Base-by-base conservation (phyloP, 2,113 vertebrate species). In the Procavia capensis region DNA sequence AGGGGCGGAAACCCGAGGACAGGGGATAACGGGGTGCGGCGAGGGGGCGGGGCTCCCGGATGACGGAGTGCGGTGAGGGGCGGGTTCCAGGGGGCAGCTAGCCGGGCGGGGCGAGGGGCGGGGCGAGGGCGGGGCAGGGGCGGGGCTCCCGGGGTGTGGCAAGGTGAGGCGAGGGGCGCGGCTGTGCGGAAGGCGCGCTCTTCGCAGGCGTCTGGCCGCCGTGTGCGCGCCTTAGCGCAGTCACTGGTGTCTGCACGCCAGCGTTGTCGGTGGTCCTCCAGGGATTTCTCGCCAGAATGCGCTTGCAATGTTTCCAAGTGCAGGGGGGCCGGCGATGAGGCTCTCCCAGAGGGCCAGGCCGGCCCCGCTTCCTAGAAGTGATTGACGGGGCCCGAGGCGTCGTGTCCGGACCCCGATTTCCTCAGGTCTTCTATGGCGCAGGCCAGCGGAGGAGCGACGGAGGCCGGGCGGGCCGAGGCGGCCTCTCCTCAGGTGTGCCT, bases 101-200 rank as follows among this genome's bases (percentile, higher is more conserved):
- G 47, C 47, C 7, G 47, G 47, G 47, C 13, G 47, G 7, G 47
- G 47, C 47, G 47, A 50, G 3, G 34, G 36, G 68, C 36, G 2
- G 1, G 25, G 9, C 14, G n/a, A n/a, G 47, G 47, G 47, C 13
- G 47, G 7, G 47, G 47, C 47, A 50, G 3, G 34, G 36, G 68
- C 36, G 2, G 1, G 25, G 9, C 14, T 16, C 5, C 2, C 6
- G 3, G 36, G 25, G 0, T 22, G 0, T 20, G 22, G 61, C 0
- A 10, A 11, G 29, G 11, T 36, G 17, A 0, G 6, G 14, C 2
- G 1, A 8, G 4, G 9, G 9, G 27, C 82, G 4, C 29, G 43
- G 86, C 68, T 20, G n/a, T 11, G 0, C 25, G 5, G 31, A 16
- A 20, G 34, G 66, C 66, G 34, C 34, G 9, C n/a, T n/a, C 17